Percentiles rank a stretch among this genome's conserved stretches.
Evolutionary conservation across 2,888 invertebrate species (phyloP).

Genomic region (Nematopogon swammerdamellus): DNA sequence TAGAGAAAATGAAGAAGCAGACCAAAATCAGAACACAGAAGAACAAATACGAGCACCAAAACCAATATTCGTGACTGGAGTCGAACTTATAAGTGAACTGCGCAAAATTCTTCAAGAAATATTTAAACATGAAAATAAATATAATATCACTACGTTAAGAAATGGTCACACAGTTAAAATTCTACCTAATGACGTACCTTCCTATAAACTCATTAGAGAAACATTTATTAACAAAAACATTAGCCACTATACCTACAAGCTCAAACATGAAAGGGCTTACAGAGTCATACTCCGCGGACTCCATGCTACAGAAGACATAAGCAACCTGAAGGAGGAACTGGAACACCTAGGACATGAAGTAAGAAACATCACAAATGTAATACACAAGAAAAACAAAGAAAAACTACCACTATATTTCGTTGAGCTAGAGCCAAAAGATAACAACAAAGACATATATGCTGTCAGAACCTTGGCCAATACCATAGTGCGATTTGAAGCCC

Average conservation of each 20-base stretch:
- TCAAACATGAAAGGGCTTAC: not conserved
- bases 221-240: not conserved
- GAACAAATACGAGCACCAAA: not conserved
- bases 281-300: not conserved
- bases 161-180: not conserved
- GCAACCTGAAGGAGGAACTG: not conserved
- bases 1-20: too few relatives aligned
- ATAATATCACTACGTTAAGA: not conserved
- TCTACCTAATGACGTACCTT: not conserved
- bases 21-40: too few relatives aligned
- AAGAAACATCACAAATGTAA: not conserved
- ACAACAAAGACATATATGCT: not conserved
- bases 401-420: not conserved
- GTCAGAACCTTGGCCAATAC: not conserved
- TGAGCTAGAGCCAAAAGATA: not conserved
- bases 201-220: not conserved
- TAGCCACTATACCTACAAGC: not conserved
- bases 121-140: not conserved
- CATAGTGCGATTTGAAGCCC: conserved; percentile 11
- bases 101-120: not conserved
- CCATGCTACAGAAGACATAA: not conserved
- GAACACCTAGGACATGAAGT: not conserved
- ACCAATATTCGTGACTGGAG: not conserved
- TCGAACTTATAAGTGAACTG: not conserved
- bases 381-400: not conserved